Evolutionary conservation across 2,888 invertebrate genomes (phyloP), one percentile per base, ranked within the genome.

Genomic region (Magallana nippona): DNA sequence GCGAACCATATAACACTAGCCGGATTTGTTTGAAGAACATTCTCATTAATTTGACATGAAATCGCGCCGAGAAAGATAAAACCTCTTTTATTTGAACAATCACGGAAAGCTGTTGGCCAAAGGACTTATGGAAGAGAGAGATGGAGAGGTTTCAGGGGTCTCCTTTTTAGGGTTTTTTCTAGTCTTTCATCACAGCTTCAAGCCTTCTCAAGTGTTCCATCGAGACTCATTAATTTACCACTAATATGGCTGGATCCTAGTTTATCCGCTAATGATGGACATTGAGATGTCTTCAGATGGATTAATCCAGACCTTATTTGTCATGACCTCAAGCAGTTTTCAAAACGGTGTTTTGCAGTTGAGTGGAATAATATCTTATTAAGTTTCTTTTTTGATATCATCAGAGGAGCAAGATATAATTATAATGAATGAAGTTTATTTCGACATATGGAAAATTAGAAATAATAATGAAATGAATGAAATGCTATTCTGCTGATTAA

Each of bases 41-140:
- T 71, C 71, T 71, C 71, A 71, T 71, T 71, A 71, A 71, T 71
- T 71, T 71, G 71, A 71, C 71, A 71, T 71, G 71, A 71, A 71
- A 71, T 71, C 32, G 71, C 71, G 22, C 71, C 15, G 27, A 71
- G 71, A 27, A 27, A 27, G 71, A 71, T 71, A 71, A 71, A 71
- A 71, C 71, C 27, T 15, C 71, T 71, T 71, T 71, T 27, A 71
- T 71, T 71, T 71, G 71, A 71, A 71, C 71, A 32, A 71, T 71
- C 71, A 71, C 71, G 71, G 17, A 71, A 71, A 71, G 71, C 71
- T 71, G 71, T 71, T 71, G 71, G 71, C 71, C 71, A 71, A 71
- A 71, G 71, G 71, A 27, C 32, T 32, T 44, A 44, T 44, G 44
- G 44, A 44, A 44, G 44, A 71, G 27, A 27, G 32, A 32, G 32